Evolutionary conservation across 2,797 vertebrate genomes (phyloP), one percentile per base, ranked within the genome.

Genomic region (Fistularia commersonii): DNA sequence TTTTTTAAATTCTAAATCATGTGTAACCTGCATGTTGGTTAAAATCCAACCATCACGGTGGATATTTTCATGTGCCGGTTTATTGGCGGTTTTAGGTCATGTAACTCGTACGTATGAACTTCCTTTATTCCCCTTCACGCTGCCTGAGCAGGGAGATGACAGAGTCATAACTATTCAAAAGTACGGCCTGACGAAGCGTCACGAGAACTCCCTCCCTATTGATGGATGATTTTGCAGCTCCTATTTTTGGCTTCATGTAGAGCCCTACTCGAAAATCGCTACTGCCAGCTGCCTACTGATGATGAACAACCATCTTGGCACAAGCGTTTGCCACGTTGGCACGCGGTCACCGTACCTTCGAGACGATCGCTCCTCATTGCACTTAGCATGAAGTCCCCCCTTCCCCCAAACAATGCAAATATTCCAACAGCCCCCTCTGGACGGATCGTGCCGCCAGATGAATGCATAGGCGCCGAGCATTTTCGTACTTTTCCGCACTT

Each of bases 191-290:
- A 57, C 35, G 8, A 52, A 51, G 39, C 57, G 15, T 56, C 69
- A 51, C 45, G 0, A 33, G 50, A 10, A 41, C 11, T 35, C 34
- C 34, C 6, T 35, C 45, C 40, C 45, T 32, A 53, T 56, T 78
- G 75, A 83, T 74, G 67, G 75, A 81, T 77, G 80, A 72, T 61
- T 76, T 66, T 75, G 74, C 72, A 72, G 77, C 60, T 57, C 44
- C 64, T 76, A 71, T 83, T 79, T 72, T 61, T 76, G 69, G 57
- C 69, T 70, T 59, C 64, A 57, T 52, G 61, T 45, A 39, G 72
- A 67, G 57, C 48, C 45, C 58, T 56, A 55, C 67, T 80, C 8
- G 7, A 60, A 66, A 57, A 35, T 54, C 57, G 65, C 48, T 50
- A 40, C 58, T 44, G 60, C 48, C 62, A 73, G 75, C 52, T 72